Evolutionary conservation across 2,113 vertebrate genomes (phyloP), one percentile per base, ranked within the genome.

Genomic region (Heterochromis multidens): DNA sequence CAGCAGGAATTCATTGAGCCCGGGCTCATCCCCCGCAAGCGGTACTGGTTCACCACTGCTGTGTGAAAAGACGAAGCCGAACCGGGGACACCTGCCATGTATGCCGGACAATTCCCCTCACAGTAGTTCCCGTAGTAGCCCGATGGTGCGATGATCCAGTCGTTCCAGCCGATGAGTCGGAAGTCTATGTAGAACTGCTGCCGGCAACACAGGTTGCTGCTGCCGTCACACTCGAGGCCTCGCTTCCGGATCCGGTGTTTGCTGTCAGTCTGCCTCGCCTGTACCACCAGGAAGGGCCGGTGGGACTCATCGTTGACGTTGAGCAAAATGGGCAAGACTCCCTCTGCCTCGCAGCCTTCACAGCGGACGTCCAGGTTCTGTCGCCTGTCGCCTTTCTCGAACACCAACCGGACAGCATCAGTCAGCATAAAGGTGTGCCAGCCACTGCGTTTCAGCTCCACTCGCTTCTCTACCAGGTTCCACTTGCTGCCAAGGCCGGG

Each of bases 151-250:
- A 99, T 99, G 97, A 99, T 99, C 99, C 99, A 99, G 96, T 99
- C 99, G 84, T 97, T 99, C 99, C 99, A 99, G 90, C 98, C 98
- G 67, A 99, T 99, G 93, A 98, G 97, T 88, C 97, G 97, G 94
- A 99, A 99, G 96, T 99, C 99, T 80, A 99, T 99, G 96, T 97
- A 99, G 96, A 99, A 99, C 96, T 98, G 98, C 93, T 98, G 97
- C 70, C 99, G 96, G 95, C 99, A 99, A 95, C 99, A 99, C 89
- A 99, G 96, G 94, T 95, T 96, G 92, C 95, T 97, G 94, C 96
- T 96, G 77, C 98, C 99, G 77, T 99, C 99, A 3, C 99, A 99
- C 93, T 99, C 99, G 91, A 99, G 97, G 80, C 99, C 99, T 60
- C 99, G 94, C 95, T 99, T 99, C 40, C 97, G 97, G 89, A 99